These are phyloP conservation scores for Aspidoscelis tigris DNA, from an alignment of 2,113 vertebrate species.

Conservation along the genomic window DNA sequence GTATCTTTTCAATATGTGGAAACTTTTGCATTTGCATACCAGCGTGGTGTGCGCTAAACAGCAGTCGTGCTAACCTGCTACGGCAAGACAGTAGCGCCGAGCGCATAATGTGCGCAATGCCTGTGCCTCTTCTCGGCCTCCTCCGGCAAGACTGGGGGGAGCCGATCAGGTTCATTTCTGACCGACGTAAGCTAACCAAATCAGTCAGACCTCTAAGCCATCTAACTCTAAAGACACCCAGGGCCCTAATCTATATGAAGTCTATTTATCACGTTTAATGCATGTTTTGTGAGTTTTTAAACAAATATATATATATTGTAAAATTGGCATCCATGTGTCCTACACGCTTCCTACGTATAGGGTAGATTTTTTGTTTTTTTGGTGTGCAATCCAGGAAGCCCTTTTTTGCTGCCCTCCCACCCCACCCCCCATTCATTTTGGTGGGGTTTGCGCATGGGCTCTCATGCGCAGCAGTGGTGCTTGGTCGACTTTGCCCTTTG, in stretches of 20 bases:
- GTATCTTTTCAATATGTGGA: constrained; percentile 69
- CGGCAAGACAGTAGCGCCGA: constrained; percentile 37
- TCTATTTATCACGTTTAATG: constrained; percentile 82
- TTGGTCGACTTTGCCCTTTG: not conserved
- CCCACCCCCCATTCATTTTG: not conserved
- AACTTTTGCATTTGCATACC: constrained; percentile 72
- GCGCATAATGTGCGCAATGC: constrained; percentile 10
- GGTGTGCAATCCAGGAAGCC: constrained; percentile 16
- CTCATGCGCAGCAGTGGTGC: not conserved
- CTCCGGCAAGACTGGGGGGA: constrained; percentile 22
- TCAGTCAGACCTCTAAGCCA: constrained; percentile 75
- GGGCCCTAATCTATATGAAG: constrained; percentile 75
- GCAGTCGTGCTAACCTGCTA: constrained; percentile 74
- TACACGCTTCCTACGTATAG: constrained; percentile 54
- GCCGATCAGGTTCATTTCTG: constrained; percentile 44
- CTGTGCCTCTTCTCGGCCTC: constrained; percentile 33
- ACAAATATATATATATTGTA: constrained; percentile 58
- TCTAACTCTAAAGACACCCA: constrained; percentile 69
- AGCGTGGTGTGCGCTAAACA: constrained; percentile 77
- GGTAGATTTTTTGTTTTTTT: constrained; percentile 19
- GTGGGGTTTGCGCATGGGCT: not conserved
- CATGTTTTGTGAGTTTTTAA: constrained; percentile 73
- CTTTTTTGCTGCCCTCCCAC: constrained; percentile 12
- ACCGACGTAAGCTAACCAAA: constrained; percentile 62
- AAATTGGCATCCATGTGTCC: constrained; percentile 64